A percentile compares a stretch with the other conserved stretches of the same genome.
Evolutionary conservation across 2,888 invertebrate species (phyloP).

Genomic region (Petrophora chlorosata): DNA sequence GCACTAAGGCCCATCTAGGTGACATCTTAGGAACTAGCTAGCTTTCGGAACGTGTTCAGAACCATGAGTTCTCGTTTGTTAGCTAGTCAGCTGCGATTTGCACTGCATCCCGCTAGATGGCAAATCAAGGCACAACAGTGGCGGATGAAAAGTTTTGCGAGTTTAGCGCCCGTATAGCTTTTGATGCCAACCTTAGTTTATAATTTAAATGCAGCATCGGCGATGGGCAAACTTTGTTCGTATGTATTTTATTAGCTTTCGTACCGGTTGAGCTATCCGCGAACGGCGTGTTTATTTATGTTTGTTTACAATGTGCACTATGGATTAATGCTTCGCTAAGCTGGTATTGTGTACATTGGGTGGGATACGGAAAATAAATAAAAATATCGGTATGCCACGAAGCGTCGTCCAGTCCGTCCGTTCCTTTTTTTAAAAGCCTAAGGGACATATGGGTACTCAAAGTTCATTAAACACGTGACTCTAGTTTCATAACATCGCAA

Average conservation of each 20-base stretch:
- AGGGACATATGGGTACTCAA: no score
- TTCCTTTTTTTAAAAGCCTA: no score
- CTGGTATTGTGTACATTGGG: no score
- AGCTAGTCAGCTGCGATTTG: neutral
- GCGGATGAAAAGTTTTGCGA: slow-evolving; percentile 5
- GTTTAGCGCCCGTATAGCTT: neutral
- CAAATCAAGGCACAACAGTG: slow-evolving; percentile 1
- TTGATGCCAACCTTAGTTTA: neutral
- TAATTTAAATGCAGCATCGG: slow-evolving; percentile 5
- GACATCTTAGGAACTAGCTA: no score
- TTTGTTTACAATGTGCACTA: neutral
- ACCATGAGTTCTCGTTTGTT: neutral
- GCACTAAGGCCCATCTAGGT: no score
- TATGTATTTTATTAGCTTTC: slow-evolving; percentile 6
- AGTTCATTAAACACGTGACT: no score
- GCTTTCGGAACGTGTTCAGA: no score
- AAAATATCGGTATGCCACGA: no score
- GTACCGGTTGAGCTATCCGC: neutral
- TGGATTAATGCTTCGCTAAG: no score
- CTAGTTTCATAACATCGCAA: no score
- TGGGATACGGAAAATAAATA: neutral
- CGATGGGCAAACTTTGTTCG: slow-evolving; percentile 6
- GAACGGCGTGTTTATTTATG: neutral
- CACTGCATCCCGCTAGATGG: slow-evolving; percentile 15
- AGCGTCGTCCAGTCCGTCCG: no score